Conservation (phyloP, 2,888 invertebrate genomes). For the Aporophyla lueneburgensis region DNA sequence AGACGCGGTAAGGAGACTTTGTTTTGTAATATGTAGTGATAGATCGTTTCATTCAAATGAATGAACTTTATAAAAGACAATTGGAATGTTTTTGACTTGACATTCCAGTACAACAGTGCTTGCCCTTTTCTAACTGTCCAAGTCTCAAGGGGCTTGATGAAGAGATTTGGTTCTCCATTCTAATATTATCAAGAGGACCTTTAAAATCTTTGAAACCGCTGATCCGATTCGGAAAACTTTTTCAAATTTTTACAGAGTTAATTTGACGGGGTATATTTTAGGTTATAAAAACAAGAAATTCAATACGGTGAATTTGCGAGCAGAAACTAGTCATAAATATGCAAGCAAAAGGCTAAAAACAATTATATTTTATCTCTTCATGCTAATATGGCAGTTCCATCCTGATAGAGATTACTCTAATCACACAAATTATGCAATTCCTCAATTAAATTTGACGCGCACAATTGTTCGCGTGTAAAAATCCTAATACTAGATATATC, state of each 20-base stretch:
- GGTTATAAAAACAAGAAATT: no score
- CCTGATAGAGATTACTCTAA: conserved; percentile 17
- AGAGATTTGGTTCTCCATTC: neutral
- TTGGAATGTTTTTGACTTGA: conserved; percentile 5
- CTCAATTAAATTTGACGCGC: conserved; percentile 25
- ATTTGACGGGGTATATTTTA: no score
- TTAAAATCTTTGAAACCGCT: neutral
- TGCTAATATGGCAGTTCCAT: conserved; percentile 40
- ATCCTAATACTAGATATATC: conserved; percentile 45
- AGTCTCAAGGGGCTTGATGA: neutral
- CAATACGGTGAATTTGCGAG: no score
- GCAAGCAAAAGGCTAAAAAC: neutral
- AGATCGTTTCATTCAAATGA: conserved; percentile 1
- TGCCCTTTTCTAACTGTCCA: neutral
- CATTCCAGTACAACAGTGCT: conserved; percentile 9
- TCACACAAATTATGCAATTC: conserved; percentile 17
- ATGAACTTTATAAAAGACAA: neutral
- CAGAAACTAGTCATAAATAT: neutral
- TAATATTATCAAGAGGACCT: neutral
- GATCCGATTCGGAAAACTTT: neutral
- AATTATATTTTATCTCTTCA: conserved; percentile 9
- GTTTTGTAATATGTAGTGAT: neutral
- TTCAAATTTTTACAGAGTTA: no score
- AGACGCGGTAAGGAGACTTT: neutral
- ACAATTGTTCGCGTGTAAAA: conserved; percentile 44